phyloP scores from a whole-genome alignment of 1,140 invertebrate species.

The Cherax destructor region DNA sequence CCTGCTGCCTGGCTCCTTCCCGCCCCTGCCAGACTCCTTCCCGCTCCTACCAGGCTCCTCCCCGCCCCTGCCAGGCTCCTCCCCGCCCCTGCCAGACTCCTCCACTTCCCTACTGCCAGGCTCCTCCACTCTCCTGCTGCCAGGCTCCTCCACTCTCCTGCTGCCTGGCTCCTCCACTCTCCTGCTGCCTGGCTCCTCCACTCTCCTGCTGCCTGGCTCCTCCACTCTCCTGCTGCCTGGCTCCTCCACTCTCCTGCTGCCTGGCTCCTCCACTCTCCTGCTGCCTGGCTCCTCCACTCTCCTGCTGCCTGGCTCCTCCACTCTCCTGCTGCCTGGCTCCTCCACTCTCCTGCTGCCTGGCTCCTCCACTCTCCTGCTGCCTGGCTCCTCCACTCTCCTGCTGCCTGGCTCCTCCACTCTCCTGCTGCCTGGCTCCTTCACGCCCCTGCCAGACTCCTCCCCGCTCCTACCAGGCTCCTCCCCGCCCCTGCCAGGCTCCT shows the following conservation, averaged over 20 bases:
- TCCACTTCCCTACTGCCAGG: background rate
- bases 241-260: background rate
- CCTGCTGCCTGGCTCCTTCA: background rate
- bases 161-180: background rate
- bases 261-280: background rate
- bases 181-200: background rate
- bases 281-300: no score
- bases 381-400: no score
- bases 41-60: conserved; percentile 2
- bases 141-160: background rate
- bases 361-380: no score
- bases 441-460: background rate
- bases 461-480: background rate
- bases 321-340: no score
- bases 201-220: no score
- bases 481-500: background rate
- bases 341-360: background rate
- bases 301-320: background rate
- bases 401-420: no score
- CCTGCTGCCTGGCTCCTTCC: background rate
- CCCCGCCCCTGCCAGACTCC: background rate
- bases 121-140: background rate
- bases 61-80: no score
- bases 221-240: no score
- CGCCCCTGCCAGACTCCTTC: no score